Conservation (phyloP, 2,113 vertebrate genomes). For the Hippotragus niger region DNA sequence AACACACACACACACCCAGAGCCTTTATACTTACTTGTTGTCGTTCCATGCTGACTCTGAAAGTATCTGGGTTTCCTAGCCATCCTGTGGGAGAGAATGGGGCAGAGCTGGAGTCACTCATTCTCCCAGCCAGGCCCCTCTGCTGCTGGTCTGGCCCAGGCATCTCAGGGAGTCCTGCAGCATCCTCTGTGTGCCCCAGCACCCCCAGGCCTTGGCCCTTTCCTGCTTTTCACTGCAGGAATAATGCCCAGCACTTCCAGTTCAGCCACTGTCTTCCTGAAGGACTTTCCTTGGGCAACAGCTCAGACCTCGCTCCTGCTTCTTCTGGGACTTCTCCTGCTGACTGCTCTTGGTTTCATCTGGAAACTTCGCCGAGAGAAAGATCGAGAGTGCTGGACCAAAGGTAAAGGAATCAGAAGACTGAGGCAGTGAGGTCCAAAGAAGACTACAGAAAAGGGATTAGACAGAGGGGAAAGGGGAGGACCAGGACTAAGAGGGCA, state of each 20-base stretch:
- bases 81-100: background rate
- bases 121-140: background rate
- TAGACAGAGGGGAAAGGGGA: background rate
- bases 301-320: background rate
- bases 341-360: background rate
- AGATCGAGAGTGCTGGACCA: background rate
- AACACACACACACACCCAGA: background rate
- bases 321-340: background rate
- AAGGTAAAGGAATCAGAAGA: background rate
- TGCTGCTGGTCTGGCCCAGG: background rate
- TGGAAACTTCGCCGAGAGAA: background rate
- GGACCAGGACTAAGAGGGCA: background rate
- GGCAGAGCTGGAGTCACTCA: background rate
- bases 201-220: background rate
- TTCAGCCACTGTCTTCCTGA: background rate
- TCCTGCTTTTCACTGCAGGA: background rate
- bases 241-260: too few relatives aligned
- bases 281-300: background rate
- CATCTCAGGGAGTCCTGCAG: too few relatives aligned
- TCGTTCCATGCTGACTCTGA: background rate
- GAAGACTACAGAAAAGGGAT: background rate
- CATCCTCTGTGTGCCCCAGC: background rate
- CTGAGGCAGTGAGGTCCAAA: background rate
- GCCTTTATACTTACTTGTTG: background rate
- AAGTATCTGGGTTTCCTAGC: background rate